A percentile compares a stretch with the other conserved stretches of the same genome.
Evolutionary conservation across 2,113 vertebrate species (phyloP).

Genomic region (Heptranchias perlo): DNA sequence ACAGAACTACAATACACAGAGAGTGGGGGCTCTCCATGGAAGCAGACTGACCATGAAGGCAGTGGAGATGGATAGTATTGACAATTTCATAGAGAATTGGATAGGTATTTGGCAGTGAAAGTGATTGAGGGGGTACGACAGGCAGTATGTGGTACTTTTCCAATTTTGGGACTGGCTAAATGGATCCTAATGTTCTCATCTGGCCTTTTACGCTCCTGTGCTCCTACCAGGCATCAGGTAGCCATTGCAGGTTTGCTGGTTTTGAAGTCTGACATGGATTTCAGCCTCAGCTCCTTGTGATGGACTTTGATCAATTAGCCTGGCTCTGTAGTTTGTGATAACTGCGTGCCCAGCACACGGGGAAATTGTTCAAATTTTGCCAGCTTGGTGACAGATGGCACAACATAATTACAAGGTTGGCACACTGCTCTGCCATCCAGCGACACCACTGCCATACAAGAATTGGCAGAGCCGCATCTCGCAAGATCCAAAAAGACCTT

Average conservation of each 20-base stretch:
- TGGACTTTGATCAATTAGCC: not conserved
- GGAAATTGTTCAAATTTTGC: not conserved
- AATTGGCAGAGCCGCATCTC: not conserved
- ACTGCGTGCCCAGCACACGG: not conserved
- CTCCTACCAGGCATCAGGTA: not conserved
- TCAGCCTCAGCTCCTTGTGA: not conserved
- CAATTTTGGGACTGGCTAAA: not conserved
- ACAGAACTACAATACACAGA: not conserved
- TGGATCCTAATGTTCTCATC: no score
- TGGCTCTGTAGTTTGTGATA: not conserved
- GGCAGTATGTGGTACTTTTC: not conserved
- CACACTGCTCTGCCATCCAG: not conserved
- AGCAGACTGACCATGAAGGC: not conserved
- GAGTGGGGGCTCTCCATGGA: not conserved
- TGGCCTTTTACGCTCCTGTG: not conserved
- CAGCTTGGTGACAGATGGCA: constrained; percentile 20
- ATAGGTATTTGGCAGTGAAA: not conserved
- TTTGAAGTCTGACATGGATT: not conserved
- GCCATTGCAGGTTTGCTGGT: not conserved
- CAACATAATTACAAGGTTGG: not conserved
- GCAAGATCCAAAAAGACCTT: not conserved
- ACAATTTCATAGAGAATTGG: not conserved
- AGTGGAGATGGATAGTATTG: not conserved
- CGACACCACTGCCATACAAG: no score
- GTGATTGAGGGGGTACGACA: not conserved